Evolutionary conservation across 2,888 invertebrate species (phyloP).

Genomic region (Coelopa pilipes): DNA sequence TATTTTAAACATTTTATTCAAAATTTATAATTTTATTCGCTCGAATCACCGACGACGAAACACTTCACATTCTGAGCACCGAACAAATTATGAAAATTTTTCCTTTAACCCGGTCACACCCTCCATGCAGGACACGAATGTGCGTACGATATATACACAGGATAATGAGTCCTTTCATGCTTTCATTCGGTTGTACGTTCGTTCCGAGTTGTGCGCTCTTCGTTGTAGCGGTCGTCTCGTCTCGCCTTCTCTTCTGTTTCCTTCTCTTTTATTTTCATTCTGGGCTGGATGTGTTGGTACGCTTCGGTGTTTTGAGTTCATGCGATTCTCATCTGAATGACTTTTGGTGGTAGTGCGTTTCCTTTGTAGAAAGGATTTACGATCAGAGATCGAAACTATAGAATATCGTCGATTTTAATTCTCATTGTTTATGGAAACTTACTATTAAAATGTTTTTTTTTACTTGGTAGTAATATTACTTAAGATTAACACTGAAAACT

Average conservation of each 20-base stretch:
- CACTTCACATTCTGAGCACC: slow-evolving; percentile 63
- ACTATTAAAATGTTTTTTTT: too few relatives aligned
- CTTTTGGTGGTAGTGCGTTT: background rate
- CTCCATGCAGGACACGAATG: slow-evolving; percentile 61
- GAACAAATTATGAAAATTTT: slow-evolving; percentile 65
- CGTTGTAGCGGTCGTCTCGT: slow-evolving; percentile 18
- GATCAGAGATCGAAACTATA: too few relatives aligned
- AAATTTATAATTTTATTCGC: slow-evolving; percentile 23
- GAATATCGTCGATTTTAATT: too few relatives aligned
- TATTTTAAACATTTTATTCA: slow-evolving; percentile 6
- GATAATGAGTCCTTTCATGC: slow-evolving; percentile 36
- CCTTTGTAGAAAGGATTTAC: too few relatives aligned
- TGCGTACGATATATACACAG: slow-evolving; percentile 46
- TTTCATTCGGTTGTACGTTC: slow-evolving; percentile 20
- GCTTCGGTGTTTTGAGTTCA: slow-evolving; percentile 21
- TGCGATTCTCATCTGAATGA: slow-evolving; percentile 35
- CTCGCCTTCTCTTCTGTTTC: slow-evolving; percentile 18
- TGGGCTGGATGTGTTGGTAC: slow-evolving; percentile 26
- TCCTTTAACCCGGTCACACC: slow-evolving; percentile 67
- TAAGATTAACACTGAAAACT: too few relatives aligned
- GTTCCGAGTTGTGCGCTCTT: slow-evolving; percentile 23
- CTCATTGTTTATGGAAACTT: too few relatives aligned
- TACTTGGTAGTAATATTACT: too few relatives aligned
- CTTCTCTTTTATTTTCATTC: slow-evolving; percentile 19
- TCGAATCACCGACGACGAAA: slow-evolving; percentile 38